Base-by-base conservation (phyloP, 2,113 vertebrate species). In the Tretioscincus oriximinensis region DNA sequence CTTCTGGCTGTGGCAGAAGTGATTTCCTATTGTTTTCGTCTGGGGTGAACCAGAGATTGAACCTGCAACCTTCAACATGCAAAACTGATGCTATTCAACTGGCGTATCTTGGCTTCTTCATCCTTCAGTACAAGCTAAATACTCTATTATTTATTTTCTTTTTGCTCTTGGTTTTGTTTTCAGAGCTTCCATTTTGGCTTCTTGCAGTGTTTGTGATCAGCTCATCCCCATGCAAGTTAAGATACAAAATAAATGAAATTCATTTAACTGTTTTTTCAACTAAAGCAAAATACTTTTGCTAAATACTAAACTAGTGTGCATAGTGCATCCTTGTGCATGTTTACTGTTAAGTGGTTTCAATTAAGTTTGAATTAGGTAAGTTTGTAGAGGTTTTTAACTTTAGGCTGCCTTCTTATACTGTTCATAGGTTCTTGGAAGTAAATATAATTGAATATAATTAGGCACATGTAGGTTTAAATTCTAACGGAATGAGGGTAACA, bases 141-240 rank as follows among this genome's bases (percentile, higher is more conserved):
- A 68, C 84, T 88, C 61, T 73, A 93, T 91, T 82, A 69, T 75
- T 84, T 77, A 86, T 91, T 72, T 93, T 94, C 89, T 96, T 96
- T 88, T 91, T 85, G 81, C 76, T 87, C 76, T 54, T 22, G 45
- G 18, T 81, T 83, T 88, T 89, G 21, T 9, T 83, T 85, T 77
- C 72, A 14, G 51, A 78, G 35, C 69, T 83, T 79, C 94, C 82
- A 83, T 95, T 94, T 79, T 83, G 85, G 41, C 84, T 88, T 60
- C 84, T 41, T 47, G 82, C 14, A 26, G 73, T 11, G 10, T 75
- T 78, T 61, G 73, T 83, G 22, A 28, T 1, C 7, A 54, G 77
- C 26, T 18, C 10, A 45, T 82, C 64, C 1, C 7, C 8, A 26
- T 31, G 22, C 2, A 96, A 90, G 16, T 95, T 96, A 81, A 80